Conservation (phyloP, 2,797 vertebrate genomes). For the Enteromius radiatus region DNA sequence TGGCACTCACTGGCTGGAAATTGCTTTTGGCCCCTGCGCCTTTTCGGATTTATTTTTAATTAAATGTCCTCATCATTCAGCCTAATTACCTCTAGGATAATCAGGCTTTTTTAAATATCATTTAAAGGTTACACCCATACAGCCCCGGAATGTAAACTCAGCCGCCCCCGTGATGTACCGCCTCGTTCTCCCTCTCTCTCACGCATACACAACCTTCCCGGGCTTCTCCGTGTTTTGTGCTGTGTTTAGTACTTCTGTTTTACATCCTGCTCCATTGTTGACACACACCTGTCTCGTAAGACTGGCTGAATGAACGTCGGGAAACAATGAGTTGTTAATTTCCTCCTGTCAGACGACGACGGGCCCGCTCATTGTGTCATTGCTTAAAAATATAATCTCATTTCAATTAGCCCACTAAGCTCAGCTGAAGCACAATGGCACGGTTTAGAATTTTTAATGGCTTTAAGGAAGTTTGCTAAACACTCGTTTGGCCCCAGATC, state of each 20-base stretch:
- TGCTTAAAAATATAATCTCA: slow-evolving; percentile 69
- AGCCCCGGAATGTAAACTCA: slow-evolving; percentile 70
- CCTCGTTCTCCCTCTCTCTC: slow-evolving; percentile 48
- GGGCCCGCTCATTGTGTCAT: slow-evolving; percentile 57
- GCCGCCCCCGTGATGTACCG: slow-evolving; percentile 59
- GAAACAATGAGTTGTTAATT: slow-evolving; percentile 61
- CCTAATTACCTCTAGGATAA: slow-evolving; percentile 75
- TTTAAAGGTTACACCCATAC: slow-evolving; percentile 76
- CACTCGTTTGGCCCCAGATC: slow-evolving; percentile 41
- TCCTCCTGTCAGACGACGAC: slow-evolving; percentile 46
- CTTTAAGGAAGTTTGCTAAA: slow-evolving; percentile 40
- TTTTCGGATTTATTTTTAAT: slow-evolving; percentile 76
- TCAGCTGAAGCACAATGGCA: slow-evolving; percentile 63
- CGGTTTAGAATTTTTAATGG: slow-evolving; percentile 52
- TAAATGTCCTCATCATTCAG: slow-evolving; percentile 74
- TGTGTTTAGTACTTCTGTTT: slow-evolving; percentile 49
- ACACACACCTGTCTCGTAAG: slow-evolving; percentile 45
- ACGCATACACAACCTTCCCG: slow-evolving; percentile 12
- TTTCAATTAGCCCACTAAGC: slow-evolving; percentile 70
- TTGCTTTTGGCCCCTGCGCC: slow-evolving; percentile 67
- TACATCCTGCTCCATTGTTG: slow-evolving; percentile 30
- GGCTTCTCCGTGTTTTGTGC: slow-evolving; percentile 34
- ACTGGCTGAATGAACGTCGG: slow-evolving; percentile 60
- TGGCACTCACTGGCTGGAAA: slow-evolving; percentile 63
- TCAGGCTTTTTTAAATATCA: slow-evolving; percentile 75